Evolutionary conservation across 2,797 vertebrate species (phyloP).

Genomic region (Malacoctenus gilli): DNA sequence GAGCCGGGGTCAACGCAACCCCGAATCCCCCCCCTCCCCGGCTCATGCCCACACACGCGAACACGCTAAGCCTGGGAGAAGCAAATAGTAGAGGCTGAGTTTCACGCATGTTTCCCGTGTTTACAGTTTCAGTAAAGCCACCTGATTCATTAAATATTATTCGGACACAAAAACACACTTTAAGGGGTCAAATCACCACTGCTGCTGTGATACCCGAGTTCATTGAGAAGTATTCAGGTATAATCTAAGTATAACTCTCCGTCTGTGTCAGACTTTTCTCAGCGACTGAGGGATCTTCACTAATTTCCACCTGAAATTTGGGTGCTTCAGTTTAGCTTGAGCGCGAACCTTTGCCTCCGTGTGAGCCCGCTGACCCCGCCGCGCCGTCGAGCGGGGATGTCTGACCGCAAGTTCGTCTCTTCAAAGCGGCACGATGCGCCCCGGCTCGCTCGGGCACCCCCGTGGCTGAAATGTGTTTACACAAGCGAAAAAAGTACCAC

Average conservation of each 20-base stretch:
- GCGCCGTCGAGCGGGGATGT: background rate
- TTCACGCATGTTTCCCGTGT: slow-evolving; percentile 32
- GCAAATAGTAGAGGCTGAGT: slow-evolving; percentile 13
- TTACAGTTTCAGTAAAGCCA: slow-evolving; percentile 22
- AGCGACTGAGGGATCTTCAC: too few species aligned
- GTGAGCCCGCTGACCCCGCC: background rate
- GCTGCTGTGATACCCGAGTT: too few species aligned
- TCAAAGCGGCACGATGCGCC: background rate
- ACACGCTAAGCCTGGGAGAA: slow-evolving; percentile 13
- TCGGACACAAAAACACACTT: background rate
- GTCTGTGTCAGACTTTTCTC: too few species aligned
- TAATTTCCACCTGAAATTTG: too few species aligned
- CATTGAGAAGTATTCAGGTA: too few species aligned
- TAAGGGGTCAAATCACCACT: too few species aligned
- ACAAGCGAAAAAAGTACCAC: background rate
- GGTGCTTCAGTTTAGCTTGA: too few species aligned
- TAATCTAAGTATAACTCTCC: too few species aligned
- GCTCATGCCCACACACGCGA: slow-evolving; percentile 19
- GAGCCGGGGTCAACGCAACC: slow-evolving; percentile 51
- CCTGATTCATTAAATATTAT: slow-evolving; percentile 24
- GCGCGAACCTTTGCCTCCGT: background rate
- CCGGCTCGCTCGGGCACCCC: background rate
- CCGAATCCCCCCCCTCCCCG: slow-evolving; percentile 47
- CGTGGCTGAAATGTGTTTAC: slow-evolving; percentile 11
- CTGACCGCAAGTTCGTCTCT: background rate